phyloP scores from a whole-genome alignment of 92 coral and sea anemone species.

The Zoanthus sociatus region DNA sequence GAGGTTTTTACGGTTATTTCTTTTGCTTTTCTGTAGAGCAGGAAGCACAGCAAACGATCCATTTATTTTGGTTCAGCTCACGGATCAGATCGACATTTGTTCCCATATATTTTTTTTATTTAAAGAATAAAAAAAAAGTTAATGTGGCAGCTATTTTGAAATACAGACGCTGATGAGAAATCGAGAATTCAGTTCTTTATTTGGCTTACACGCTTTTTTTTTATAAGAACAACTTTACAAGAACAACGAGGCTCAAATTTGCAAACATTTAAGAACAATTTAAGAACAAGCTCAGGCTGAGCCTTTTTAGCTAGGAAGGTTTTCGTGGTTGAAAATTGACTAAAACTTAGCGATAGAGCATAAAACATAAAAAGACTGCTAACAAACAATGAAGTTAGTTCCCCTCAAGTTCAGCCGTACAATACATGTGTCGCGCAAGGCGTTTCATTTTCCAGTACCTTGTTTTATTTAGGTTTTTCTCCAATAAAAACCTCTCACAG shows the following conservation, averaged over 20 bases:
- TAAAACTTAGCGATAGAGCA: slow-evolving; percentile 25
- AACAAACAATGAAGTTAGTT: slow-evolving; percentile 18
- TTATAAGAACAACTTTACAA: neutral
- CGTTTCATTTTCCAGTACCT: neutral
- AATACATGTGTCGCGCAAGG: neutral
- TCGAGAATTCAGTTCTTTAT: too few species aligned
- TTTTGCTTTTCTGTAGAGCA: too few species aligned
- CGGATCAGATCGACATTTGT: too few species aligned
- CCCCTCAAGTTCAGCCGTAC: neutral
- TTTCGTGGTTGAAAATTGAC: slow-evolving; percentile 29
- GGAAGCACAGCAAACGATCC: too few species aligned
- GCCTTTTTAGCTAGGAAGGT: neutral
- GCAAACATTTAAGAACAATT: neutral
- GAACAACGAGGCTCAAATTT: neutral
- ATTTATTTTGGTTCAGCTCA: too few species aligned
- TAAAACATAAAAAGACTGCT: slow-evolving; percentile 30
- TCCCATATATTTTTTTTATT: too few species aligned
- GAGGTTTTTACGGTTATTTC: too few species aligned
- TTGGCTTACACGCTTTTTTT: neutral
- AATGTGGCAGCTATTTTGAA: too few species aligned
- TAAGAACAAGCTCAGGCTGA: slow-evolving; percentile 16
- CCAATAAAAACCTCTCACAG: neutral
- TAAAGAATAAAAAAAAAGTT: too few species aligned
- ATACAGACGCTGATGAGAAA: too few species aligned
- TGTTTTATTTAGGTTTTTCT: neutral